Evolutionary conservation across 2,797 vertebrate species (phyloP), one percentile per base, ranked within the genome.

Genomic region (Periparus ater): DNA sequence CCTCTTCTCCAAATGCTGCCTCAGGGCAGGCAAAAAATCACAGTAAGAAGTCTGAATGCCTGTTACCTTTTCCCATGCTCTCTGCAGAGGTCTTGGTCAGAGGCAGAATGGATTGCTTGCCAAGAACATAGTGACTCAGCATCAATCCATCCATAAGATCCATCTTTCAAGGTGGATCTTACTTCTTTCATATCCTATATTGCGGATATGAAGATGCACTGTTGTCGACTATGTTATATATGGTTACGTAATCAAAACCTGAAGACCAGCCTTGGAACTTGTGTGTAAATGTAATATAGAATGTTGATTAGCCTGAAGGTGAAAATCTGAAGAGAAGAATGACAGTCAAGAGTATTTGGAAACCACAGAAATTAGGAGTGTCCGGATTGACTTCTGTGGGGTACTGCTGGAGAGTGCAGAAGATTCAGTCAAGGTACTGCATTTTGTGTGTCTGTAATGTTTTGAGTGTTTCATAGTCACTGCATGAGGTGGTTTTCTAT

Each of bases 381-480:
- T 88, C 60, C 40, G 58, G 48, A 63, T 57, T 1, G 0, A 36
- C 20, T 42, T 61, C 57, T 65, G 29, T 57, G n/a, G 22, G 9
- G 2, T 55, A 16, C 92, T 19, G 3, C 21, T 0, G 30, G 66
- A 84, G 44, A 54, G 26, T 60, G n/a, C 77, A 75, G 61, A 74
- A 74, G 53, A 60, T 81, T 95, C 58, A 62, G 32, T 55, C 67
- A 83, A 97, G 97, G 97, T 97, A 97, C 63, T 88, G 65, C 44
- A 42, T 88, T 86, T 95, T 81, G 40, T 60, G 5, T 91, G 5
- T 93, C 45, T 84, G 10, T 74, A 36, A n/a, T 83, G 65, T 60
- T 84, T 88, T 40, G 21, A 48, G 29, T 60, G 48, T 76, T 78
- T 84, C 11, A 1, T 10, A 57, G 38, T 60, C 55, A 16, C 22